These are phyloP conservation scores for Micromys minutus DNA, from an alignment of 2,113 vertebrate genomes.

Conservation along the genomic window DNA sequence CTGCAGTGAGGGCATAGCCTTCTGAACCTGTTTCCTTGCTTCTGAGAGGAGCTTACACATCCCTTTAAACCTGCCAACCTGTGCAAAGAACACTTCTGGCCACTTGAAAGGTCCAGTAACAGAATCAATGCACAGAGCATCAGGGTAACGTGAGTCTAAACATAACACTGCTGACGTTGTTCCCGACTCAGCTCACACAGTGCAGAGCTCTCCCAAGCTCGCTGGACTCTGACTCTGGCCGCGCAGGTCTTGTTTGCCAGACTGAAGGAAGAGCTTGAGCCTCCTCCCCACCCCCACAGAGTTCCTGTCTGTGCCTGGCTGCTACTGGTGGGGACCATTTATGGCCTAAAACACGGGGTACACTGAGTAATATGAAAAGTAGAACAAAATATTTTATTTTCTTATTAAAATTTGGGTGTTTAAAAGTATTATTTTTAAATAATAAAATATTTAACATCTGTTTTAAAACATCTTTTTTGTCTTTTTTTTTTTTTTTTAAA, in stretches of 20 bases:
- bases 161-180: not conserved
- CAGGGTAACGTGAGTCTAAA: no score
- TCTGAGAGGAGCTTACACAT: not conserved
- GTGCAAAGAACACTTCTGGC: accelerated
- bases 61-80: not conserved
- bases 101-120: not conserved
- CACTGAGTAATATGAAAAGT: not conserved
- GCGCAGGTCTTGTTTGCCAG: not conserved
- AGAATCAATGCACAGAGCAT: not conserved
- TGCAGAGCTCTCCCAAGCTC: not conserved
- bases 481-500: not conserved
- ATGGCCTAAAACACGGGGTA: not conserved
- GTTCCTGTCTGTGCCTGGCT: not conserved
- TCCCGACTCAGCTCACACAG: not conserved
- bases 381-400: not conserved
- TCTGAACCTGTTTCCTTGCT: not conserved
- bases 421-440: no score
- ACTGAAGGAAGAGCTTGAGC: not conserved
- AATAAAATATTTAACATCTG: no score
- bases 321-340: not conserved
- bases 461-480: not conserved
- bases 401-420: not conserved
- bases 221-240: not conserved
- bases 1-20: not conserved
- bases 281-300: no score